Conservation (phyloP, 2,888 invertebrate genomes). For the Scaptomyza parva region DNA sequence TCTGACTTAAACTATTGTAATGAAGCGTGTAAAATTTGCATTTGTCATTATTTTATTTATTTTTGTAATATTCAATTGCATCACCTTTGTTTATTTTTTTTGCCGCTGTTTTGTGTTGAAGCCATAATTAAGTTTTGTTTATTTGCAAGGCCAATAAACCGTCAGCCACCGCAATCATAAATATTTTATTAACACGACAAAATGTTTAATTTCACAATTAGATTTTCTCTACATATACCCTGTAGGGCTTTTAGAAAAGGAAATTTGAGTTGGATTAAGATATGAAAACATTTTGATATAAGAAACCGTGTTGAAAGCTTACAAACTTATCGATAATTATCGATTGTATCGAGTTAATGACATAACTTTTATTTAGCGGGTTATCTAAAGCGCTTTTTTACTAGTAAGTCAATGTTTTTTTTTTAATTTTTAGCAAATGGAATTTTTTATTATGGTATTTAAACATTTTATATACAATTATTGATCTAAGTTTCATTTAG, state of each 20-base stretch:
- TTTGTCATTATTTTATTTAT: conserved; percentile 17
- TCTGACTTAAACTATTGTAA: conserved; percentile 8
- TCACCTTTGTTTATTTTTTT: conserved; percentile 8
- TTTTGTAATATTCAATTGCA: conserved; percentile 17
- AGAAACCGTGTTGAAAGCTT: neutral
- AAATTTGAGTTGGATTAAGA: neutral
- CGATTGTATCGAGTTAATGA: neutral
- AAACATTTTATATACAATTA: too few relatives aligned
- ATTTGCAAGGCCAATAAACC: conserved; percentile 65
- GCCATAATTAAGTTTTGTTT: conserved; percentile 74
- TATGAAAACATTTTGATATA: too few relatives aligned
- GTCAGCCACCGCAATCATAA: conserved; percentile 63
- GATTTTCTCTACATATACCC: conserved; percentile 28
- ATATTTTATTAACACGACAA: conserved; percentile 77
- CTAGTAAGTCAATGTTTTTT: too few relatives aligned
- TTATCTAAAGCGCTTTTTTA: too few relatives aligned
- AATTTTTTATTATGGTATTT: too few relatives aligned
- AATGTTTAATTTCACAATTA: conserved; percentile 69
- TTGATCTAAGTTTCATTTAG: too few relatives aligned
- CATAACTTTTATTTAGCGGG: too few relatives aligned
- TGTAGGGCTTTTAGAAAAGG: neutral
- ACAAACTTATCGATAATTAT: neutral
- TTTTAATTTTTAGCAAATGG: too few relatives aligned
- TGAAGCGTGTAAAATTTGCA: conserved; percentile 1
- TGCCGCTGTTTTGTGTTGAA: conserved; percentile 12